Conservation (phyloP, 2,113 vertebrate species). For the Cavia aperea region DNA sequence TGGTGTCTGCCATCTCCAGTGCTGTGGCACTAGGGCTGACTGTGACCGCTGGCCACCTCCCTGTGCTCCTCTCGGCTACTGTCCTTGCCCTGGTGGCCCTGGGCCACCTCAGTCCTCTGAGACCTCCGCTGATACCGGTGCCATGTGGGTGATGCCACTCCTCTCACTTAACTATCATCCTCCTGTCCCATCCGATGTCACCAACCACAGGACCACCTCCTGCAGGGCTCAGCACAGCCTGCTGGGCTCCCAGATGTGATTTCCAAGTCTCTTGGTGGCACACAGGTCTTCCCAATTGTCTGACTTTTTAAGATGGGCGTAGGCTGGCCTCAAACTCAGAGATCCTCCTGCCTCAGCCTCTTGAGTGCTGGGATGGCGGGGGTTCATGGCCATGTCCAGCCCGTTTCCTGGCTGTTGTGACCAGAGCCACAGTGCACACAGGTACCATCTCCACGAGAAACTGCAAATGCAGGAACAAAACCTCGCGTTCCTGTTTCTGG, state of each 20-base stretch:
- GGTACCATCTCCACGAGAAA: neutral
- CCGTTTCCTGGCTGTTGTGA: neutral
- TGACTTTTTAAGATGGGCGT: neutral
- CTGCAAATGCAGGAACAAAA: neutral
- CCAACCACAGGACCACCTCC: neutral
- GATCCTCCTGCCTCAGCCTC: neutral
- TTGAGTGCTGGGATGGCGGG: neutral
- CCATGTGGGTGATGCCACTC: neutral
- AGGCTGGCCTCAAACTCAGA: neutral
- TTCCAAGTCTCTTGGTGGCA: neutral
- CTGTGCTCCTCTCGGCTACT: no score
- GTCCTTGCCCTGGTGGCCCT: no score
- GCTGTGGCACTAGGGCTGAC: no score
- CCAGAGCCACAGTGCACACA: neutral
- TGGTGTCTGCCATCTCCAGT: no score
- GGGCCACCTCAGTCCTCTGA: neutral
- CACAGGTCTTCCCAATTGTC: neutral
- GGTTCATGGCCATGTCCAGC: neutral
- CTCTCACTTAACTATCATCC: neutral
- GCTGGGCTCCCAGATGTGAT: neutral
- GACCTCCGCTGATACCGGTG: neutral
- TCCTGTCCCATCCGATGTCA: neutral
- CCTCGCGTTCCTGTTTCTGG: neutral
- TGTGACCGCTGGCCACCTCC: no score
- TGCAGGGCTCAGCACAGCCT: no score